Evolutionary conservation across 1,140 invertebrate genomes (phyloP).

Genomic region (Parapsyche elsis): DNA sequence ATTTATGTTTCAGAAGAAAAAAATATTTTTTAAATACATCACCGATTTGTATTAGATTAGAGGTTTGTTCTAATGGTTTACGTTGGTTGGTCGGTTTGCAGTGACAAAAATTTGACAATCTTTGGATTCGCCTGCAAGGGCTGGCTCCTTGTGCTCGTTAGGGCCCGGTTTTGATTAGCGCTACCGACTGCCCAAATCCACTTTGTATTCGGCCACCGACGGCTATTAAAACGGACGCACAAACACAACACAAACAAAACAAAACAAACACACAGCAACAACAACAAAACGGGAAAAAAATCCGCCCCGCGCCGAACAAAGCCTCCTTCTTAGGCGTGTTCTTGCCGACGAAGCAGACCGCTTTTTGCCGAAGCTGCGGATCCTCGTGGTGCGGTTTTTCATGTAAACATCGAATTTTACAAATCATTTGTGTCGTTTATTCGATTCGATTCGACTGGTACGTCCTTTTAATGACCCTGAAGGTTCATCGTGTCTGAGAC

Average conservation of each 20-base stretch:
- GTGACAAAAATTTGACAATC: neutral
- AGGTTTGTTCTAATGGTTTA: no score
- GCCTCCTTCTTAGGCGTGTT: neutral
- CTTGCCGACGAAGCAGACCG: conserved; percentile 34
- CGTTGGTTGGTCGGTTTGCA: no score
- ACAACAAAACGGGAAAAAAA: neutral
- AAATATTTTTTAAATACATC: no score
- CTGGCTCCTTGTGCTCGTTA: conserved; percentile 46
- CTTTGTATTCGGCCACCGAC: conserved; percentile 54
- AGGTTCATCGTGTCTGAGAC: no score
- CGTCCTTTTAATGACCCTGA: no score
- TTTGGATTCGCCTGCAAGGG: neutral
- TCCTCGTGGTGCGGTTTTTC: neutral
- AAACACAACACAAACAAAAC: conserved; percentile 45
- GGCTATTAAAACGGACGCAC: conserved; percentile 53
- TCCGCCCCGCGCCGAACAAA: neutral
- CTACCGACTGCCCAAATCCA: conserved; percentile 48
- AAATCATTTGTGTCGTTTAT: no score
- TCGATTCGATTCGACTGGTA: no score
- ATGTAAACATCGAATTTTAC: no score
- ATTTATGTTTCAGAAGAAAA: no score
- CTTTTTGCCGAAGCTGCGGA: conserved; percentile 40
- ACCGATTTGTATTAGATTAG: no score
- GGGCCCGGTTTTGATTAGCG: conserved; percentile 51
- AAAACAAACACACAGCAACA: neutral